Evolutionary conservation across 2,797 vertebrate species (phyloP), one percentile per base, ranked within the genome.

Genomic region (Danio tinwini): DNA sequence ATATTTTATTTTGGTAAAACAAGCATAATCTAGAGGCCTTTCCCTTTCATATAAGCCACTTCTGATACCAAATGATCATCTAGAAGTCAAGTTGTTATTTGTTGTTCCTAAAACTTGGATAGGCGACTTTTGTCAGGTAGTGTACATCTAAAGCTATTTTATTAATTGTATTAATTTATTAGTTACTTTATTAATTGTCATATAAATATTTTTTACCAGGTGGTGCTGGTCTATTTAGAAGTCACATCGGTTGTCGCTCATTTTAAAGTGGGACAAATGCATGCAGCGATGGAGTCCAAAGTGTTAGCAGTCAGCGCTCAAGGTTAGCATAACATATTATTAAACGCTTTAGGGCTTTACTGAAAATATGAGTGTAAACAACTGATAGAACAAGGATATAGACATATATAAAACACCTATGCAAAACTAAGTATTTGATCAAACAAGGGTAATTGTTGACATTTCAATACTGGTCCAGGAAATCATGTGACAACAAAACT

Each of bases 231-330:
- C 62, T 93, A 94, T 45, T 65, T 92, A 13, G 93, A 93, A 67
- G 87, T 95, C 72, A 94, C 93, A 13, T 94, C 93, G 5, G 85
- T 94, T 12, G 93, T 95, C 71, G 93, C 94, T 69, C 93, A 95
- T 79, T 88, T 95, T 72, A 94, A 94, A 89, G 86, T 93, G 42
- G 93, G 93, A 44, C 89, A 90, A 61, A 93, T 93, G 91, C 93
- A 95, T 0, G 93, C 92, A 39, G 93, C 93, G 0, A 82, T 94
- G 81, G 94, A 95, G 86, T 90, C 94, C 52, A 92, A 93, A 87
- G 92, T 93, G 61, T 86, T 90, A 12, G 93, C 94, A 11, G 81
- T 93, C 81, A 93, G 91, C 50, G 91, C 91, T 69, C 92, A 93
- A 91, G 93, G 94, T 94, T 81, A 85, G 87, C 81, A 39, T 11